phyloP scores from a whole-genome alignment of 2,888 invertebrate species.

The Ophion slaviceki region DNA sequence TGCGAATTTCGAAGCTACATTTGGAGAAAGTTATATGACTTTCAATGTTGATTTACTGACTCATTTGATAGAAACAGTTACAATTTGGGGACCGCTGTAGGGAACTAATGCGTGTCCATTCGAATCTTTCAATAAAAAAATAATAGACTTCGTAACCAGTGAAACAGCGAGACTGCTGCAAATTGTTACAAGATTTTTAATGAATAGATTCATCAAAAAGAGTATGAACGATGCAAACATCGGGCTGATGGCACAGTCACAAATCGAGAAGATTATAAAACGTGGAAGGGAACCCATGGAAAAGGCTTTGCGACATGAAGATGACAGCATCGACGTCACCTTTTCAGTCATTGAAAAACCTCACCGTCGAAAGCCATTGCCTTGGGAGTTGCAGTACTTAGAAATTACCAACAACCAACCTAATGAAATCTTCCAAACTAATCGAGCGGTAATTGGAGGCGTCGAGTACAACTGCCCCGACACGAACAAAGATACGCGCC shows the following conservation, averaged over 20 bases:
- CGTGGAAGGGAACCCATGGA: constrained; percentile 12
- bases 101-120: too few species aligned
- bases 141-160: too few species aligned
- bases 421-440: constrained; percentile 5
- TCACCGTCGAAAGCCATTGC: constrained; percentile 11
- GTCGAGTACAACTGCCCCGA: constrained; percentile 6
- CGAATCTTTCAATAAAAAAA: too few species aligned
- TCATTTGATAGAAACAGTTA: constrained; percentile 22
- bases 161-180: too few species aligned
- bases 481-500: constrained; percentile 2
- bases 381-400: constrained; percentile 8
- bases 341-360: constrained; percentile 9
- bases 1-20: constrained; percentile 36
- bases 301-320: constrained; percentile 13
- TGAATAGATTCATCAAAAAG: constrained; percentile 15
- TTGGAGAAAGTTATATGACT: constrained; percentile 56
- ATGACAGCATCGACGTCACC: constrained; percentile 1
- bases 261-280: constrained; percentile 7
- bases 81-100: too few species aligned
- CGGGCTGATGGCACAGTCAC: constrained; percentile 9
- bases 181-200: not conserved
- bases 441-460: constrained; percentile 7
- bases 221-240: not conserved
- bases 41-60: constrained; percentile 60
- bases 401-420: not conserved